Conservation (phyloP, 2,888 invertebrate species). For the Teinopalpus imperialis region DNA sequence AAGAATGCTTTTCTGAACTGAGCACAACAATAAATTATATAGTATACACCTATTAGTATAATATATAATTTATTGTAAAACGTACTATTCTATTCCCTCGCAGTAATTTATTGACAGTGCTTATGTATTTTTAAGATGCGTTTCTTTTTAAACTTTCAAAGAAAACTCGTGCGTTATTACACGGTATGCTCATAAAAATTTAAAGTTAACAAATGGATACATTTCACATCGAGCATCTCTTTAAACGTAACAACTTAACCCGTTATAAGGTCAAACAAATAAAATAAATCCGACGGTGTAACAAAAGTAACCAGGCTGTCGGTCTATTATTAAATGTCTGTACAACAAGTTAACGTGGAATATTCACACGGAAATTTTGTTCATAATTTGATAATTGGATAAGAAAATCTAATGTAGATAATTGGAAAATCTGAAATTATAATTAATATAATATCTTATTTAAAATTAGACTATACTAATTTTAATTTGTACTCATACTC, state of each 20-base stretch:
- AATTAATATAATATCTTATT: background rate
- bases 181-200: slow-evolving; percentile 6
- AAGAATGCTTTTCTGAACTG: no score
- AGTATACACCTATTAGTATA: no score
- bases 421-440: background rate
- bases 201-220: slow-evolving; percentile 2
- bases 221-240: background rate
- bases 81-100: no score
- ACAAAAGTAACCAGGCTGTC: background rate
- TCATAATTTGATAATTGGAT: slow-evolving; percentile 11
- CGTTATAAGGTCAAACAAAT: slow-evolving; percentile 14
- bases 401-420: slow-evolving; percentile 1
- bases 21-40: no score
- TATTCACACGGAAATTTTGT: background rate
- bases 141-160: no score
- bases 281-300: slow-evolving; percentile 13
- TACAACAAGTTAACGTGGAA: slow-evolving; percentile 10
- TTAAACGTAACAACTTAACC: slow-evolving; percentile 15
- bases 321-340: slow-evolving; percentile 2
- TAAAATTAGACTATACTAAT: no score
- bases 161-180: background rate
- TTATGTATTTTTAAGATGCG: no score
- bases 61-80: no score
- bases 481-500: no score
- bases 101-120: no score